Evolutionary conservation across 2,888 invertebrate species (phyloP), one percentile per base, ranked within the genome.

Genomic region (Stratiomys singularior): DNA sequence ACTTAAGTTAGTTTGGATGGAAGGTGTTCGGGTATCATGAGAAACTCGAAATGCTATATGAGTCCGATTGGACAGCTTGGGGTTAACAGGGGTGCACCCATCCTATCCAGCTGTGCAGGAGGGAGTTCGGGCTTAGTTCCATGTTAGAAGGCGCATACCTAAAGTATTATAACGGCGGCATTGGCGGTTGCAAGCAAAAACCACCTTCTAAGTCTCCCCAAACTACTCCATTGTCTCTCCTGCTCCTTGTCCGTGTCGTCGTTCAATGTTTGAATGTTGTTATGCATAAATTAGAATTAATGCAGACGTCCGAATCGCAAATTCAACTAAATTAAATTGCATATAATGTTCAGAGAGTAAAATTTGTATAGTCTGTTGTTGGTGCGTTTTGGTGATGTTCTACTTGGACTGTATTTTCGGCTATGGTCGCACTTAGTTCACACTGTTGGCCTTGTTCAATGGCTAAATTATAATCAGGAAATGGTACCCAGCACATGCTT

Each of bases 221-320:
- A 47, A 27, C 47, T 28, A 52, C 21, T 37, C 28, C 37, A 7
- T 28, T 27, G 9, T 30, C 4, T 5, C 25, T 47, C 25, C 58
- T 64, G 47, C 44, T 71, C 63, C 44, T 78, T 78, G 78, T 60
- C 78, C 76, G 74, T 76, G 78, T 81, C 81, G 81, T 81, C 81
- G 81, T 81, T 81, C 81, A 81, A 82, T 82, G 81, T 82, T 82
- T 82, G 81, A 82, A 81, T 82, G 82, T 82, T 82, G 82, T 82
- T 82, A 82, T 82, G 82, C 82, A 82, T 82, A 82, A 82, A 82
- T 82, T 82, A 82, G 82, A 82, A 82, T 82, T 82, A 82, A 82
- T 82, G 82, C 82, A 82, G 82, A 82, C 82, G 82, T 82, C 82
- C 82, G 81, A 82, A 82, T 82, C 81, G 82, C 81, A 82, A 82